Percentiles rank a stretch among this genome's conserved stretches.
phyloP scores from a whole-genome alignment of 2,113 vertebrate species.

The Camelus bactrianus region DNA sequence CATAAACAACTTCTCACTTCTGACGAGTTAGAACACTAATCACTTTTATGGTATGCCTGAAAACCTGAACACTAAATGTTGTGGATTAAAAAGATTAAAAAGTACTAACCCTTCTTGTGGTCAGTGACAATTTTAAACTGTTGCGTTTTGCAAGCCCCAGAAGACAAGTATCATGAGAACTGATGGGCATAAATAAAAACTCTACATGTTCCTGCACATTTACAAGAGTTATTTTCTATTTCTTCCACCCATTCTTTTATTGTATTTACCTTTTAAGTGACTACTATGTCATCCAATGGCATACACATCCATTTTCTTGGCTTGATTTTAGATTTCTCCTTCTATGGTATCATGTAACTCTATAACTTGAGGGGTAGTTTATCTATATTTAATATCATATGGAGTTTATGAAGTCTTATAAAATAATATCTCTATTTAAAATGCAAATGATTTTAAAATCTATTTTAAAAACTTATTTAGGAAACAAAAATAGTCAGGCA shows the following conservation, averaged over 20 bases:
- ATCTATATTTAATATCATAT: neutral
- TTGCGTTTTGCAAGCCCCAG: conserved; percentile 69
- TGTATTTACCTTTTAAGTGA: neutral
- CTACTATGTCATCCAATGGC: neutral
- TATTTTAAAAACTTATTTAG: neutral
- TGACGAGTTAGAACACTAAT: conserved; percentile 76
- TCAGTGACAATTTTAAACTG: conserved; percentile 81
- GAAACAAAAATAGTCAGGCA: neutral
- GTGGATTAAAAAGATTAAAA: conserved; percentile 82
- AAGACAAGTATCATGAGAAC: conserved; percentile 74
- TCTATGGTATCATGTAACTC: neutral
- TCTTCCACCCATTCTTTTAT: neutral
- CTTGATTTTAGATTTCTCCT: neutral
- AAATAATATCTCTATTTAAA: neutral
- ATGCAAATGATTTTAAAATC: neutral
- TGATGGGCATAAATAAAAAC: conserved; percentile 70
- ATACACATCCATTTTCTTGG: neutral
- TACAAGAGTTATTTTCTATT: conserved; percentile 18
- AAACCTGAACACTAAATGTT: conserved; percentile 79
- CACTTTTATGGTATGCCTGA: conserved; percentile 83
- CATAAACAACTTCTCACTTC: conserved; percentile 76
- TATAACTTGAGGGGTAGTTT: neutral
- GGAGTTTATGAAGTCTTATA: neutral
- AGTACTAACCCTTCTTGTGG: conserved; percentile 78
- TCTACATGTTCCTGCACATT: neutral